Percentiles rank a stretch among this genome's conserved stretches.
Evolutionary conservation across 2,888 invertebrate genomes (phyloP).

Genomic region (Ormyrus pomaceus): DNA sequence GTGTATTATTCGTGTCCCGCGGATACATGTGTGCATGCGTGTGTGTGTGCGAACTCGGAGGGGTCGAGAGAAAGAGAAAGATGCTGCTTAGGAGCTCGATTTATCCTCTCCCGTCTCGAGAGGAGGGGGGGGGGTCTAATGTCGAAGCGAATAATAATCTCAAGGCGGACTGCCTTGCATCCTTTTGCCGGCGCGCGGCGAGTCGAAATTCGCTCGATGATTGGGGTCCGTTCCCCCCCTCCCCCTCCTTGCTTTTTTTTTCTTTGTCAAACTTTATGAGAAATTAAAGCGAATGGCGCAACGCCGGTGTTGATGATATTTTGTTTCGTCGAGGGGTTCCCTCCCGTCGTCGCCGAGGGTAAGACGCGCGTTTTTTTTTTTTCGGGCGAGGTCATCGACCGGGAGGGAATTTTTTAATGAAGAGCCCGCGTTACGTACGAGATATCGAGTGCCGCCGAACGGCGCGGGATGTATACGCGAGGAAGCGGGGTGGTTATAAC

Average conservation of each 20-base stretch:
- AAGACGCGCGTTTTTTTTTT: too few species aligned
- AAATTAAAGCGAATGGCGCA: conserved; percentile 32
- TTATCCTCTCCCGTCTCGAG: conserved; percentile 24
- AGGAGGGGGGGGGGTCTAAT: conserved; percentile 8
- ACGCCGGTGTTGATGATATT: not conserved
- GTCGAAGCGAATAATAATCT: conserved; percentile 38
- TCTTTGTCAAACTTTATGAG: conserved; percentile 13
- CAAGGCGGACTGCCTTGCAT: not conserved
- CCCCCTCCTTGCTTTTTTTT: not conserved
- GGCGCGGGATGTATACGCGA: too few species aligned
- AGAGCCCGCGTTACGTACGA: too few species aligned
- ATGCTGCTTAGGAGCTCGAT: conserved; percentile 44
- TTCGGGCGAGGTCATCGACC: conserved; percentile 24
- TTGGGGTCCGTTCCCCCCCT: not conserved
- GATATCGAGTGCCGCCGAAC: too few species aligned
- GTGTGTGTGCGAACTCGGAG: not conserved
- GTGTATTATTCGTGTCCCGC: conserved; percentile 30
- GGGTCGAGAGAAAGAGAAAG: conserved; percentile 3
- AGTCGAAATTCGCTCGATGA: not conserved
- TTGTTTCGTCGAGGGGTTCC: not conserved
- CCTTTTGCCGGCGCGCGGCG: conserved; percentile 5
- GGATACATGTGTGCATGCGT: conserved; percentile 51
- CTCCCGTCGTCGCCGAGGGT: too few species aligned
- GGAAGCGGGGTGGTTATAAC: too few species aligned
- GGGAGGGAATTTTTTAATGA: conserved; percentile 1